Conservation (phyloP, 2,888 invertebrate species). For the Stenotaenia linearis region DNA sequence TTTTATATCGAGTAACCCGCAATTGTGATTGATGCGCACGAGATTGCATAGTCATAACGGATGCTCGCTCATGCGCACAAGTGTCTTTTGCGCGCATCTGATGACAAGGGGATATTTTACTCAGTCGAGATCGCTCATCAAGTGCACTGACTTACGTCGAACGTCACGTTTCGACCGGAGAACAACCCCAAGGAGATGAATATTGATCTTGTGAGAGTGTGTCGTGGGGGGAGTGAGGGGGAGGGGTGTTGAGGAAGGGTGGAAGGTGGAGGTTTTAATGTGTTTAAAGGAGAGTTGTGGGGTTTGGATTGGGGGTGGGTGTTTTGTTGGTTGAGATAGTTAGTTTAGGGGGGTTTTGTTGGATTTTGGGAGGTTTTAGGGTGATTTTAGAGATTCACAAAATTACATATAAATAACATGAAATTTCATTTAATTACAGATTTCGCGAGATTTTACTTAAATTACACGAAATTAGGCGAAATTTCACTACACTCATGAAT, state of each 20-base stretch:
- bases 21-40: neutral
- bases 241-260: neutral
- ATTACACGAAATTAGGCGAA: too few species aligned
- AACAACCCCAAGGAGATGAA: slow-evolving; percentile 9
- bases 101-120: slow-evolving; percentile 2
- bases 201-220: neutral
- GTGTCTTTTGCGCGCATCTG: slow-evolving; percentile 4
- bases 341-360: too few species aligned
- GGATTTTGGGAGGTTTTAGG: too few species aligned
- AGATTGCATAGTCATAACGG: neutral
- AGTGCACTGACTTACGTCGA: neutral
- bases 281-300: too few species aligned
- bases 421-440: too few species aligned
- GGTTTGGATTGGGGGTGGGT: too few species aligned
- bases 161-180: neutral
- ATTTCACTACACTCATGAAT: too few species aligned
- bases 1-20: too few species aligned
- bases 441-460: too few species aligned
- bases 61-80: neutral
- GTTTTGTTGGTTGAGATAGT: too few species aligned
- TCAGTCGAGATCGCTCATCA: neutral
- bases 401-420: too few species aligned
- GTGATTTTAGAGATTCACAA: too few species aligned
- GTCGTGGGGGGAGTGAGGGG: neutral
- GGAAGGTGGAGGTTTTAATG: neutral